Base-by-base conservation (phyloP, 2,797 vertebrate genomes). In the Phalloptychus januarius region DNA sequence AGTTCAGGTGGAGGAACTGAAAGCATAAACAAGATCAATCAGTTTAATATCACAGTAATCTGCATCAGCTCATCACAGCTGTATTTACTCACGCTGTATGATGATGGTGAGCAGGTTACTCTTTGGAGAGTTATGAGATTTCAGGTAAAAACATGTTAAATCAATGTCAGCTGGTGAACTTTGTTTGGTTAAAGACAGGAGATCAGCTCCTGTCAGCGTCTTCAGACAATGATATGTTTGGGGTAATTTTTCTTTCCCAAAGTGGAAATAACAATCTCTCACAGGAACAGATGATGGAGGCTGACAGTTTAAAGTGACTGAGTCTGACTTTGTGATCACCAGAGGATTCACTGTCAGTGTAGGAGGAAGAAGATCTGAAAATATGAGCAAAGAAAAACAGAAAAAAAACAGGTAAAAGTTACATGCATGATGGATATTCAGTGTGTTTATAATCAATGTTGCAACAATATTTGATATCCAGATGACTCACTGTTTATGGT, bases 291-390 rank as follows among this genome's bases (percentile, higher is more conserved):
- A 46, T 33, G 81, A 5, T 58, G 86, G 81, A 77, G 77, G 23
- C 75, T 76, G 48, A 90, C 91, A 91, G 79, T 4, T 72, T 44
- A 92, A 12, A 33, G 77, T 80, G 74, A 93, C 83, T 38, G 79
- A 78, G 5, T 85, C 85, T 46, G 13, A 83, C 58, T 90, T 72
- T 77, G n/a, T 63, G 65, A 87, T 80, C 73, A 73, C 13, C 2
- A 5, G 15, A 75, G 72, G n/a, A 58, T 25, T 75, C 48, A 76
- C 70, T 8, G 13, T 72, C 82, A 88, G 72, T 40, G 16, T 52
- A 54, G 86, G 71, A 63, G 67, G 72, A 78, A 7, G 33, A 56
- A 61, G 40, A 54, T 78, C 76, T 78, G 54, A 72, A 63, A 72
- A 72, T 46, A 3, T 36, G n/a, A 54, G 7, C 13, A 48, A 3